phyloP scores from a whole-genome alignment of 23 tunicate species.

The Styela clava region DNA sequence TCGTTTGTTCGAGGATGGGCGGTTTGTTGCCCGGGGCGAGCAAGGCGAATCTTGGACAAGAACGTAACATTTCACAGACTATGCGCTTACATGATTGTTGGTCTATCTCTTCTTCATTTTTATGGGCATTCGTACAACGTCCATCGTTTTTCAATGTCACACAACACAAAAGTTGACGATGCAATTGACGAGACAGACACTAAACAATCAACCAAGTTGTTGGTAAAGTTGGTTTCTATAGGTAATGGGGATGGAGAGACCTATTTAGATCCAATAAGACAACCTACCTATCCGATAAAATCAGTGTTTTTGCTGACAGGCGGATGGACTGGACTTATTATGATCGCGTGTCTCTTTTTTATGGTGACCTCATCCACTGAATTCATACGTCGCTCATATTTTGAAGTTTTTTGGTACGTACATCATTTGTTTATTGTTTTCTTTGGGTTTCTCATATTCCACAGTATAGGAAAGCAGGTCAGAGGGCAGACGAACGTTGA shows the following conservation, averaged over 20 bases:
- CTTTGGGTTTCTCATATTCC: conserved; percentile 53
- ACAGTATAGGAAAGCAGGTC: conserved; percentile 42
- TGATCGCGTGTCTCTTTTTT: conserved; percentile 62
- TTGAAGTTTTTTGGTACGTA: conserved; percentile 95
- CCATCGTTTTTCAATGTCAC: conserved; percentile 47
- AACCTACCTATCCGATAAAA: conserved; percentile 40
- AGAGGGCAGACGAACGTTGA: conserved; percentile 54
- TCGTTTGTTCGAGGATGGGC: conserved; percentile 53
- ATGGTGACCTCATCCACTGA: conserved; percentile 93
- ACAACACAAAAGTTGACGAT: conserved; percentile 15
- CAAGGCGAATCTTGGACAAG: conserved; percentile 71
- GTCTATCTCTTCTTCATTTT: conserved; percentile 63
- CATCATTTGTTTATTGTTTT: conserved; percentile 95
- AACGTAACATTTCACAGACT: conserved; percentile 90
- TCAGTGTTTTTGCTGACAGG: conserved; percentile 87
- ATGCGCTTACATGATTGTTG: conserved; percentile 95
- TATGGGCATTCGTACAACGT: conserved; percentile 91
- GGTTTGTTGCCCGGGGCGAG: conserved; percentile 69
- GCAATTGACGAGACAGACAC: not conserved
- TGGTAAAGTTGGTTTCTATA: not conserved
- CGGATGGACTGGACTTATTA: conserved; percentile 96
- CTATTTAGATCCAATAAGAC: conserved; percentile 7
- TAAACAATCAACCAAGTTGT: not conserved
- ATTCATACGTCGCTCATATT: conserved; percentile 80
- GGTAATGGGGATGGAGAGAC: not conserved